Base-by-base conservation (phyloP, 2,888 invertebrate genomes). In the Pandemis corylana region DNA sequence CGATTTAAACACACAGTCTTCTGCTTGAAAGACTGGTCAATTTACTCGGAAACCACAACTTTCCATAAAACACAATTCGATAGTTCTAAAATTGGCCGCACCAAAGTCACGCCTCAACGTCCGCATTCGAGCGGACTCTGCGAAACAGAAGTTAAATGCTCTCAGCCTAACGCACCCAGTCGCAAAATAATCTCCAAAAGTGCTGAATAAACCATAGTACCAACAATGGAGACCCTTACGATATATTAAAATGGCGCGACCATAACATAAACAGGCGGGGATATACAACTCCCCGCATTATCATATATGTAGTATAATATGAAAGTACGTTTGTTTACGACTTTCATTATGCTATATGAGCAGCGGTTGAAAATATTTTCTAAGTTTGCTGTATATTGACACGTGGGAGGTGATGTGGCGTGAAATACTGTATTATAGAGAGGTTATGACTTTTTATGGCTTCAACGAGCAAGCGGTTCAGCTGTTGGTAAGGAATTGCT, bases 241-340 rank as follows among this genome's bases (percentile, higher is more conserved):
- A 76, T 72, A 78, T 80, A 80, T 80, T 78, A 80, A 80, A 79
- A 77, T 72, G 71, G 69, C 73, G 36, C 64, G 46, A 59, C 65
- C 66, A 71, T 76, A 72, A 62, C 77, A 76, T 78, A 78, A 80
- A 78, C 76, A 78, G 69, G 42, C 63, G 61, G 56, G 42, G 53
- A 65, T 64, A 61, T 67, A 71, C 53, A 65, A 49, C 53, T 62
- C 36, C 49, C 71, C 42, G 65, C 73, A 74, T 74, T 74, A 70
- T 74, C 76, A 49, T 76, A 77, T 76, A 71, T 66, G 68, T 62
- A 44, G 63, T 69, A 70, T 73, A 71, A 72, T 75, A 71, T 64
- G 62, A 71, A 70, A 67, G 68, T 71, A 63, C 61, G 68, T 76
- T 72, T 76, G 72, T 76, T 72, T 71, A 70, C 53, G 72, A 73